These are phyloP conservation scores for Choreutis nemorana DNA, from an alignment of 2,888 invertebrate genomes.

Conservation along the genomic window DNA sequence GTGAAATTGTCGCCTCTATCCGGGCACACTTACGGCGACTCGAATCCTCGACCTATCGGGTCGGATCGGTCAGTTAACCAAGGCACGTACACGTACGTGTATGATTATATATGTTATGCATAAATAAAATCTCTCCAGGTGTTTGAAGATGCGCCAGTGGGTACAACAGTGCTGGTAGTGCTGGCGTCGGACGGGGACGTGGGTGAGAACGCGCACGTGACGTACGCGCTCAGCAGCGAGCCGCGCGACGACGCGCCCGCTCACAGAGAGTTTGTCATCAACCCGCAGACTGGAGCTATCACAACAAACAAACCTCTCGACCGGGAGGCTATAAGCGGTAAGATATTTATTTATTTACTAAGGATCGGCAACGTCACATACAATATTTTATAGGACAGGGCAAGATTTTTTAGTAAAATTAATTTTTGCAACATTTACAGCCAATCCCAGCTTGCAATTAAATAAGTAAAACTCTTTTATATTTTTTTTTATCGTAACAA, in stretches of 20 bases:
- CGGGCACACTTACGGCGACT: too few species aligned
- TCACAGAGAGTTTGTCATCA: constrained; percentile 83
- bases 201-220: constrained; percentile 91
- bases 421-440: neutral
- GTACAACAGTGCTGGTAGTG: constrained; percentile 90
- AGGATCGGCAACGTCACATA: too few species aligned
- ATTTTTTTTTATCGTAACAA: too few species aligned
- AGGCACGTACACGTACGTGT: too few species aligned
- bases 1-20: too few species aligned
- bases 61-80: too few species aligned
- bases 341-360: constrained; percentile 14
- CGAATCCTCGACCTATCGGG: too few species aligned
- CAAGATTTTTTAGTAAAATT: too few species aligned
- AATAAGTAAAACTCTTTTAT: constrained; percentile 1
- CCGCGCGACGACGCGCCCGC: constrained; percentile 70
- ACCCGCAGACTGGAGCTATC: constrained; percentile 93
- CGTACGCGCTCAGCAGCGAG: constrained; percentile 74
- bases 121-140: constrained; percentile 54
- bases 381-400: too few species aligned
- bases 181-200: constrained; percentile 94
- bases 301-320: constrained; percentile 86
- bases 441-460: constrained; percentile 1
- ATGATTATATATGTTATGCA: too few species aligned
- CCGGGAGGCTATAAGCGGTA: constrained; percentile 77
- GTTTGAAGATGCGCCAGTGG: constrained; percentile 92